phyloP scores from a whole-genome alignment of 2,113 vertebrate genomes.

The Cyprinodon tularosa region DNA sequence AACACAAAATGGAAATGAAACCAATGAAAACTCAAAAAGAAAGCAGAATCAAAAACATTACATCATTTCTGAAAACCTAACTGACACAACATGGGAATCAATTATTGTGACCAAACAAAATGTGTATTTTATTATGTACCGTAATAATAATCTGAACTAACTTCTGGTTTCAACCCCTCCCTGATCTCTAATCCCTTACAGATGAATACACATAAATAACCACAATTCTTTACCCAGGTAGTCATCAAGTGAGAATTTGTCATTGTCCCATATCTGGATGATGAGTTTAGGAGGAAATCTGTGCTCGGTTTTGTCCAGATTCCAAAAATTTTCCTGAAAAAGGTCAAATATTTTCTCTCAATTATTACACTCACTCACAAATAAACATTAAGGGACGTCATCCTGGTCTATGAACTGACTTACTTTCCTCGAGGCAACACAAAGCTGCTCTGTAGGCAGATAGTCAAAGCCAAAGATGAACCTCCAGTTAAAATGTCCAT shows the following conservation, averaged over 20 bases:
- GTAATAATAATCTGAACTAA: neutral
- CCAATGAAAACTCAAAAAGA: no score
- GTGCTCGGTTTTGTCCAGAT: slow-evolving; percentile 95
- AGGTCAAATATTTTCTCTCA: slow-evolving; percentile 3
- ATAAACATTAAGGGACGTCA: neutral
- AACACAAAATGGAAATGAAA: no score
- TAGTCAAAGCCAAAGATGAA: slow-evolving; percentile 96
- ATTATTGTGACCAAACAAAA: neutral
- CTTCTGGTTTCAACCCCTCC: neutral
- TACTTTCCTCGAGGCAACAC: slow-evolving; percentile 92
- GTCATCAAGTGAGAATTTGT: slow-evolving; percentile 98
- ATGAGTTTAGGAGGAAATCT: slow-evolving; percentile 91
- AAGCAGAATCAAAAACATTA: no score
- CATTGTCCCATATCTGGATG: slow-evolving; percentile 98
- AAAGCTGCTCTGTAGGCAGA: slow-evolving; percentile 93
- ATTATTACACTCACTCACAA: neutral
- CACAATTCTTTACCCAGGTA: slow-evolving; percentile 86
- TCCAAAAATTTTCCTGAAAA: slow-evolving; percentile 96
- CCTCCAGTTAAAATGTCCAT: slow-evolving; percentile 99
- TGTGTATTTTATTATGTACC: neutral
- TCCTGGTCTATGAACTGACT: slow-evolving; percentile 29
- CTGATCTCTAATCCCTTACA: neutral
- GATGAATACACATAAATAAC: neutral
- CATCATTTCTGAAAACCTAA: neutral
- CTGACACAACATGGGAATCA: neutral